Conservation (phyloP, 1,140 invertebrate genomes). For the Drosophila mauritiana region DNA sequence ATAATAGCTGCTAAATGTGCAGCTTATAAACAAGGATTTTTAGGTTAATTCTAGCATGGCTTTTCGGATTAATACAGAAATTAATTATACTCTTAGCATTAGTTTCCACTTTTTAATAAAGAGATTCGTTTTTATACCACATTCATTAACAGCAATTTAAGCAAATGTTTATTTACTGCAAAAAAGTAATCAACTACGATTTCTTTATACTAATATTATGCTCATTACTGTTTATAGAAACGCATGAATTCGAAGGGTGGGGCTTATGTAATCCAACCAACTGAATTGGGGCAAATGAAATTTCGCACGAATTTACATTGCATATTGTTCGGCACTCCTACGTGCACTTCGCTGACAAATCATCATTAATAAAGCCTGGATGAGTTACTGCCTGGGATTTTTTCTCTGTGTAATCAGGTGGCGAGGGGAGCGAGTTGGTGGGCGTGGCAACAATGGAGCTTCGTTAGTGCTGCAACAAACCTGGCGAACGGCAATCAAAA, state of each 20-base stretch:
- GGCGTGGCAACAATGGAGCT: constrained; percentile 64
- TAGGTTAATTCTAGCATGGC: neutral
- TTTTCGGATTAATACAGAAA: neutral
- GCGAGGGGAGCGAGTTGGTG: neutral
- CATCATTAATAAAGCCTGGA: constrained; percentile 66
- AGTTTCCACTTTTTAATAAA: too few species aligned
- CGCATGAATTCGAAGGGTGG: neutral
- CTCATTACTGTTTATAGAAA: constrained; percentile 3
- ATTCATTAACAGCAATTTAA: neutral
- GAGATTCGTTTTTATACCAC: neutral
- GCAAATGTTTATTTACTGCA: neutral
- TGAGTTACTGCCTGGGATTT: constrained; percentile 28
- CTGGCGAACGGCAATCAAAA: constrained; percentile 64
- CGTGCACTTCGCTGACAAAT: constrained; percentile 67
- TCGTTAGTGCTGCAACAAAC: constrained; percentile 68
- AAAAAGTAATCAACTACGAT: neutral
- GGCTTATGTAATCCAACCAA: constrained; percentile 59
- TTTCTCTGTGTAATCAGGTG: constrained; percentile 1
- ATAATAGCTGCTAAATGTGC: neutral
- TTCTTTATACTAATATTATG: neutral
- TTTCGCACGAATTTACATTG: constrained; percentile 67
- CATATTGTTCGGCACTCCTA: constrained; percentile 54
- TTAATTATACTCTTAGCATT: too few species aligned
- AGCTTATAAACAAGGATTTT: neutral
- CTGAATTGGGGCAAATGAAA: constrained; percentile 68